A percentile compares a stretch with the other conserved stretches of the same genome.
Conservation (phyloP, 1,140 invertebrate genomes). For the Drosophila sproati region DNA sequence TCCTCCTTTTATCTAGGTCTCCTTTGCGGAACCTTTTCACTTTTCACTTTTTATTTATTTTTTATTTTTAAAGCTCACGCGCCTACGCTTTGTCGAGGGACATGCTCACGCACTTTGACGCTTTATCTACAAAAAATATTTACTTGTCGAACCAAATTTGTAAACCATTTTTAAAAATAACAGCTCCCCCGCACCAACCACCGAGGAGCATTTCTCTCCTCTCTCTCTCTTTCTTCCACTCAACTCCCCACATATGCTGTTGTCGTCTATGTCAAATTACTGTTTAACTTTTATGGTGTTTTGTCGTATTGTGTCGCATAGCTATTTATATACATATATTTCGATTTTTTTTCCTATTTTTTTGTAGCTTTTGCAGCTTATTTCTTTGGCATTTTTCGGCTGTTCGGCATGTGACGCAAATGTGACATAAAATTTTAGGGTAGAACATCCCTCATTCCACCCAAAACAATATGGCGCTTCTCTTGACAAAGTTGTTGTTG, state of each 20-base stretch:
- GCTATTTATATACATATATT: slow-evolving; percentile 61
- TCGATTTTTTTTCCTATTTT: slow-evolving; percentile 13
- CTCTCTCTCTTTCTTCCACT: neutral
- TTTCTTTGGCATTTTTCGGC: slow-evolving; percentile 78
- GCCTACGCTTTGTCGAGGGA: slow-evolving; percentile 41
- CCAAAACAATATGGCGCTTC: slow-evolving; percentile 65
- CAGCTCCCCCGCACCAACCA: neutral
- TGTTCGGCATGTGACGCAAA: slow-evolving; percentile 72
- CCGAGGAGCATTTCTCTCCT: neutral
- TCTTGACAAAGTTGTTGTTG: slow-evolving; percentile 53
- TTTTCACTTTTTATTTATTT: slow-evolving; percentile 7
- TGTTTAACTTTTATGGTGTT: slow-evolving; percentile 80
- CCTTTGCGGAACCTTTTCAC: slow-evolving; percentile 20
- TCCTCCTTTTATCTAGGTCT: slow-evolving; percentile 46
- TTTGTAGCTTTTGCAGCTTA: slow-evolving; percentile 69
- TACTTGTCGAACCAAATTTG: slow-evolving; percentile 50
- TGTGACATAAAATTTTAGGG: slow-evolving; percentile 74
- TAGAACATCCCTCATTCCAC: slow-evolving; percentile 33
- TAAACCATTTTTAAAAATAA: slow-evolving; percentile 58
- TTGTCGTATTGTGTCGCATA: slow-evolving; percentile 69
- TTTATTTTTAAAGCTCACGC: slow-evolving; percentile 37
- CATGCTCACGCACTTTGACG: slow-evolving; percentile 63
- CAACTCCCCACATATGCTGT: slow-evolving; percentile 63
- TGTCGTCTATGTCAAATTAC: slow-evolving; percentile 73
- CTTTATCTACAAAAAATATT: slow-evolving; percentile 71